Evolutionary conservation across 2,113 vertebrate species (phyloP), one percentile per base, ranked within the genome.

Genomic region (Serilophus lunatus): DNA sequence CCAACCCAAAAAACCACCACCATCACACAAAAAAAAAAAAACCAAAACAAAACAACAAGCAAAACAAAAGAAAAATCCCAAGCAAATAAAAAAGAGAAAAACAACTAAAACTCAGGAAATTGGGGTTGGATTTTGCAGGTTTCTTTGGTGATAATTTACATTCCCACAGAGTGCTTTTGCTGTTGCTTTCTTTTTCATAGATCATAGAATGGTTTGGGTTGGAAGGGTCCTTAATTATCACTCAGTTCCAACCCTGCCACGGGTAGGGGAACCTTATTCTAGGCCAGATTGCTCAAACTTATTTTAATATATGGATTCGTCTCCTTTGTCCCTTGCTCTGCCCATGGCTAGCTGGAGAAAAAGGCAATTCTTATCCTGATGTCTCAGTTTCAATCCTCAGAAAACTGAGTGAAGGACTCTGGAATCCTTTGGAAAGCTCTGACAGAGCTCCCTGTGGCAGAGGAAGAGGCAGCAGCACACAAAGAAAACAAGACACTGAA

Each of bases 371-470:
- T 70, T 53, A 64, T 9, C 22, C 15, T 38, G 1, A 7, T 12
- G 9, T 10, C 28, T 31, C 61, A 56, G 22, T 82, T 86, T 76
- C 50, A 56, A 25, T 54, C 23, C 66, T 25, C 70, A 77, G 44
- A 82, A 94, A 76, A 61, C 5, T 3, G 38, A 45, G 2, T 9
- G 15, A 61, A 87, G 29, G 12, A 40, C 42, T 70, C 38, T 44
- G 65, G 28, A 53, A 16, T n/a, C 22, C 29, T 54, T 33, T 76
- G 19, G n/a, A 64, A 79, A 61, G 17, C 23, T 3, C n/a, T 51
- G 7, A 10, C 23, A 3, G 23, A 36, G n/a, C 7, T 47, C 19
- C 0, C 45, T 1, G 0, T 10, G 57, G 35, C 3, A 7, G 36
- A 64, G 45, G 26, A 3, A 33, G 33, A 75, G 47, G 31, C 82